Evolutionary conservation across 2,888 invertebrate species (phyloP), one percentile per base, ranked within the genome.

Genomic region (Strigamia crassipes): DNA sequence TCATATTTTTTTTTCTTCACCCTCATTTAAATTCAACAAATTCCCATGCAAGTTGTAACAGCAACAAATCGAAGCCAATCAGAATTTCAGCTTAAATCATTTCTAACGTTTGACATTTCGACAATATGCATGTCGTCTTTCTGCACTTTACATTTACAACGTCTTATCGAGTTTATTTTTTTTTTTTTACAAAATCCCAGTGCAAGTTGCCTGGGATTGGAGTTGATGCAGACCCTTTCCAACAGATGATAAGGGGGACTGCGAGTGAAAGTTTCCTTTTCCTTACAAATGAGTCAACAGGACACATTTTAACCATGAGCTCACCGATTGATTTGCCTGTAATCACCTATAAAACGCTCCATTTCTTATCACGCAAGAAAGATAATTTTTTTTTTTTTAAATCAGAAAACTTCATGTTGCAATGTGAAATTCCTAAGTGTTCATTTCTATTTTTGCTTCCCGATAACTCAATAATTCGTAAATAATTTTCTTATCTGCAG

Each of bases 241-340:
- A 27, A 13, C 73, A 31, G 27, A 73, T 73, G 73, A 73, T 73
- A 73, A 73, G 73, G 73, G 27, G 27, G 10, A 12, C 23, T 12
- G 15, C 12, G 73, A 73, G 31, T 15, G 73, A 10, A 31, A 73
- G 73, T 73, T 73, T 73, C 73, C 73, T 27, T 73, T 73, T 73
- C 73, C 73, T 66, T 73, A 73, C 31, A 73, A 73, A 73, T 73
- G 73, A 73, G 73, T 73, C 73, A 73, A 73, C 73, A 73, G 73
- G 73, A 73, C 73, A 61, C 61, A 73, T 73, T 73, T 73, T 73
- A 73, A 73, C 23, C 73, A 73, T 73, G 73, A 73, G 73, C 31
- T 73, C 73, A 73, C 73, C 23, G 73, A 73, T 73, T 73, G 73
- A 73, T 73, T 27, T 23, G 31, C 27, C 27, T 73, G 27, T 73